Evolutionary conservation across 2,797 vertebrate species (phyloP), one percentile per base, ranked within the genome.

Genomic region (Enteromius afrohamiltoni): DNA sequence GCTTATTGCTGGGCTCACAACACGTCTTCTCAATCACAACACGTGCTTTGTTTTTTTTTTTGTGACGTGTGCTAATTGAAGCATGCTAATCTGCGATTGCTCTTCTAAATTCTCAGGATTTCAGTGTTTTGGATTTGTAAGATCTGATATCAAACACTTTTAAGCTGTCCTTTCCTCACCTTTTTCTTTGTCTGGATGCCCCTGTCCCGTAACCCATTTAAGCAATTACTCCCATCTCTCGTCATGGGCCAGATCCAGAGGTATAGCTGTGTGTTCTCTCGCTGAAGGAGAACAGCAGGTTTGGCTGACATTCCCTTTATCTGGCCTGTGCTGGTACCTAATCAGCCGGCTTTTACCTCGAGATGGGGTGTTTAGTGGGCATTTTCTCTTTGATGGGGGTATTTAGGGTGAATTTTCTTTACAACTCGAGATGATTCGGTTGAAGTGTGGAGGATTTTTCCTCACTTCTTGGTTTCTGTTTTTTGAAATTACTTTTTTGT

Each of bases 301-400:
- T n/a, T 82, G 83, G 78, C 70, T 86, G 87, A 55, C 62, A 76
- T 74, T 76, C 47, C 47, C 71, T 83, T 76, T 83, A 83, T 83
- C 80, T 68, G 49, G 34, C 19, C 34, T 55, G 60, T 83, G 71
- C 70, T 76, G 60, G n/a, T 29, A 76, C n/a, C 31, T 21, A 37
- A 62, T 81, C 79, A 81, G 71, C 55, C 47, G n/a, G 45, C 53
- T 40, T 80, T 71, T 60, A 45, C 23, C 49, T n/a, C 6, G 47
- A 75, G 47, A 76, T 67, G 71, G 71, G 47, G 16, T 68, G 60
- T 76, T 83, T 55, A 76, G 71, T n/a, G 45, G 47, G 6, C 4
- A 68, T 83, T 76, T 83, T 53, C 34, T 19, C 6, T 75, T 11
- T 45, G 58, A 82, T 82, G 47, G 31, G 6, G 13, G 71, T 29